Evolutionary conservation across 2,888 invertebrate genomes (phyloP), one percentile per base, ranked within the genome.

Genomic region (Tinea trinotella): DNA sequence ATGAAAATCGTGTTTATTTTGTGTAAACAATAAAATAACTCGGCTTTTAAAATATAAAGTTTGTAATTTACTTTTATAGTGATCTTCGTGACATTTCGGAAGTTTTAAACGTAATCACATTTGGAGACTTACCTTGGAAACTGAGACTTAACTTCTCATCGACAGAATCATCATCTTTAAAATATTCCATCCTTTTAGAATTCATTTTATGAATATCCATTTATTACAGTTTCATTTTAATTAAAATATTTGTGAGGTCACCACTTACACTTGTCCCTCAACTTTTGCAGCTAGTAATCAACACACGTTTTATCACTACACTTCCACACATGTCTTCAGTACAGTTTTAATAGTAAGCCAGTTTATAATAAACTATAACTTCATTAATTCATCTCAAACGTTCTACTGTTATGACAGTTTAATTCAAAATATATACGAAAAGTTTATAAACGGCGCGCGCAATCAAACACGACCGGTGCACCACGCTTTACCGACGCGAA

Each of bases 121-220:
- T n/a, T n/a, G n/a, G 3, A 40, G 7, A 66, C 73, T 76, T 63
- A 84, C 85, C 85, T 85, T 84, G 75, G 76, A 84, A 85, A 72
- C 85, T 85, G 71, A 85, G 81, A 66, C 79, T 84, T 57, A 76
- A 72, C 64, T 84, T 84, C 59, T 74, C 83, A 68, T 82, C 82
- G 66, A 76, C 78, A 57, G 83, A 81, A 63, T 83, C 80, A 57
- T 76, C 74, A 63, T 83, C 76, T 57, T 75, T 75, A 60, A 79
- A 80, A 64, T 82, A 80, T 72, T 85, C 85, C 74, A 85, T 70
- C 71, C 84, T 85, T 75, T 85, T 85, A 58, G 84, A 76, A 83
- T 85, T 85, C 85, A 85, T 85, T 59, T 70, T 76, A 64, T 50
- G 12, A 50, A 50, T 24, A 15, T 24, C 13, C 15, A 24, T 50